Evolutionary conservation across 2,797 vertebrate genomes (phyloP).

Genomic region (Prunella strophiata): DNA sequence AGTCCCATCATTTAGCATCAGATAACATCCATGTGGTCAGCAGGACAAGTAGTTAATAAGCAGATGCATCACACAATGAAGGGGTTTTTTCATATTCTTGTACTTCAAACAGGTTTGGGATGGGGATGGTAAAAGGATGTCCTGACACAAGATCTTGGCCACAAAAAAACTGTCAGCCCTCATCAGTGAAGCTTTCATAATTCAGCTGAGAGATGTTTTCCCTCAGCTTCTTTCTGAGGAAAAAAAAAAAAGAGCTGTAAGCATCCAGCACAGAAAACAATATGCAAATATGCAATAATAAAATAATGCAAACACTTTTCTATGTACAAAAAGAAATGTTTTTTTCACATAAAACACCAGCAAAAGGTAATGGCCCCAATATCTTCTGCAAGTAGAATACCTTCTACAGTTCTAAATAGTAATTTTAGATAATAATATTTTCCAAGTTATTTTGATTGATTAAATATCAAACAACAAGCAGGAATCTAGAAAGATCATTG

Average conservation of each 20-base stretch:
- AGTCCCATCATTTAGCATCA: neutral
- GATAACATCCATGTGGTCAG: neutral
- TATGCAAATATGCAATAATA: neutral
- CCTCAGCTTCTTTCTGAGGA: neutral
- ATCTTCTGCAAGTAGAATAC: neutral
- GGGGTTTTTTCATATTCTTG: fast-evolving
- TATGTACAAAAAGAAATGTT: neutral
- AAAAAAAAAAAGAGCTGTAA: neutral
- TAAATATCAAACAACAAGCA: neutral
- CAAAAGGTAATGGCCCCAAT: neutral
- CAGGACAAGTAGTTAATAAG: neutral
- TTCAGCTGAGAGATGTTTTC: neutral
- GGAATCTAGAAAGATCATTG: neutral
- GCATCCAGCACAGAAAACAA: neutral
- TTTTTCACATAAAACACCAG: neutral
- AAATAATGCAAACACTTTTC: neutral
- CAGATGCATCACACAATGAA: neutral
- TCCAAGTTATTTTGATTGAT: neutral
- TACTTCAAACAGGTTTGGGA: neutral
- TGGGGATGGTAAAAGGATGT: neutral
- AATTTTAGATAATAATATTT: neutral
- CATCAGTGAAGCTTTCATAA: neutral
- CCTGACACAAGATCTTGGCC: neutral
- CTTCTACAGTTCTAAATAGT: neutral
- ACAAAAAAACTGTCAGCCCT: neutral